Evolutionary conservation across 2,888 invertebrate species (phyloP), one percentile per base, ranked within the genome.

Genomic region (Polia nebulosa): DNA sequence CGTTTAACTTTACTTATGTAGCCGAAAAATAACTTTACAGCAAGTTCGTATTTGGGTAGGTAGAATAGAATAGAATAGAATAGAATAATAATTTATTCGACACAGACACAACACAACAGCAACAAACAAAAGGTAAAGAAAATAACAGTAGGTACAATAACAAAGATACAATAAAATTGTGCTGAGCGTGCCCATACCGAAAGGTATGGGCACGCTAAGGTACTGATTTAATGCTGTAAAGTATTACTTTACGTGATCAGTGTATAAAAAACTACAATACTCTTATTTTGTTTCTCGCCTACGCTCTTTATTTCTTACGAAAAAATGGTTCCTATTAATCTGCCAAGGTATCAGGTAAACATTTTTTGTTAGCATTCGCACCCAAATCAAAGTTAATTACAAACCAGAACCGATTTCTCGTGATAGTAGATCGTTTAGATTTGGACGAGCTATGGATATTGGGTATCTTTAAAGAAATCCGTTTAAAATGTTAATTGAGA

Each of bases 361-460:
- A 66, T 70, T 84, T 85, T 85, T 85, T 84, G 69, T 76, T 63
- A 52, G 25, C 64, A 69, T 72, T 78, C 72, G 72, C 73, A 77
- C 76, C 83, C 66, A 76, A 81, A 85, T 78, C 76, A 77, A 69
- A 71, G 78, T 76, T 80, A 85, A 84, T 84, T 85, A 83, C 69
- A 68, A 62, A 63, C 63, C 70, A 56, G 73, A 71, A 73, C 76
- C 45, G 72, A 75, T 84, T 68, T 55, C 34, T 59, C 49, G 63
- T 69, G 69, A 79, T 73, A 73, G 55, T 34, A 58, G 66, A 73
- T 77, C 69, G 56, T 81, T 81, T 69, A 75, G 72, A 74, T 74
- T 69, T 56, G 29, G 79, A 76, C 41, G 56, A 65, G 55, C 69
- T 66, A 77, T 59, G 63, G 57, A 67, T 81, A 73, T 64, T 72